Conservation (phyloP, 1,140 invertebrate species). For the Micrasema minimum region DNA sequence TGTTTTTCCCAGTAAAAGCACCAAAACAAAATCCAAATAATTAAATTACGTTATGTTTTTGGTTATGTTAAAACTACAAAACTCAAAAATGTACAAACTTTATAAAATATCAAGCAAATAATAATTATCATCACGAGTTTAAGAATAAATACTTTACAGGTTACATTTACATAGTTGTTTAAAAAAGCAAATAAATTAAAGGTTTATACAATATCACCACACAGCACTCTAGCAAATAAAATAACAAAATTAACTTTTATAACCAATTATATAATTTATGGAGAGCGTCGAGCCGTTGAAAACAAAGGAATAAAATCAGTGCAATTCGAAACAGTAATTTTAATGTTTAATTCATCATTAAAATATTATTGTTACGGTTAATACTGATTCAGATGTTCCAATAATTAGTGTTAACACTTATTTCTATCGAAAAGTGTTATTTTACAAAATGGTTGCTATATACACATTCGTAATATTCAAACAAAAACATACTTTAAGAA, state of each 20-base stretch:
- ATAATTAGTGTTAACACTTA: no score
- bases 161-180: background rate
- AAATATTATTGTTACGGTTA: no score
- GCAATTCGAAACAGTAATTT: background rate
- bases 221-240: background rate
- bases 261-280: background rate
- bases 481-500: background rate
- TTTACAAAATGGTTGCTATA: constrained; percentile 1
- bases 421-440: no score
- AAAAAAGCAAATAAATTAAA: constrained; percentile 8
- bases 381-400: no score
- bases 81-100: constrained; percentile 14
- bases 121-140: background rate
- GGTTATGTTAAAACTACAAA: constrained; percentile 8
- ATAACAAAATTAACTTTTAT: constrained; percentile 1
- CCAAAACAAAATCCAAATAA: no score
- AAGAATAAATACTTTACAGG: constrained; percentile 10
- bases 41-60: background rate
- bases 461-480: background rate
- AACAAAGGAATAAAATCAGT: background rate
- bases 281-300: no score
- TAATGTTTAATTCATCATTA: no score
- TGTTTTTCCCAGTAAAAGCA: no score
- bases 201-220: constrained; percentile 5
- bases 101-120: no score